A percentile compares a stretch with the other conserved stretches of the same genome.
Evolutionary conservation across 2,113 vertebrate genomes (phyloP).

Genomic region (Poeciliopsis turrubarensis): DNA sequence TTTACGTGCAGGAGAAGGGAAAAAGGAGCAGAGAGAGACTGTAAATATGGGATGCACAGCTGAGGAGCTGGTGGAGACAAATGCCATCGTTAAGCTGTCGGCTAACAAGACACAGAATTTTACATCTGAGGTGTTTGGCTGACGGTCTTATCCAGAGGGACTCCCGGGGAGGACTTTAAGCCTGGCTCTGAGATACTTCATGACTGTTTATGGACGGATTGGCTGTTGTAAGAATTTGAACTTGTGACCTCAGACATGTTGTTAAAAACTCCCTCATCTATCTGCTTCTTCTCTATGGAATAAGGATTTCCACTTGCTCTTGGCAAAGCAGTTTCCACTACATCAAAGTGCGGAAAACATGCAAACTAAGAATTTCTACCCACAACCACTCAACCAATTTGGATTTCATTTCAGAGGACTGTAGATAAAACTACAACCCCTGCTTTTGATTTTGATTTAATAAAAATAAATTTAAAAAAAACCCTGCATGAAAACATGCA

Average conservation of each 20-base stretch:
- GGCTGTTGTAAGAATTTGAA: constrained; percentile 39
- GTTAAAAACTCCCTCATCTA: constrained; percentile 9
- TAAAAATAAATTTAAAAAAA: too few relatives aligned
- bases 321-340: not conserved
- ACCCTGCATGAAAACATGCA: too few relatives aligned
- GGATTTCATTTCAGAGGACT: not conserved
- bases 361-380: not conserved
- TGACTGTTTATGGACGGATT: constrained; percentile 37
- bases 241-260: constrained; percentile 25
- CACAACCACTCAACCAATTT: not conserved
- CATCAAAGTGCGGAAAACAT: too few relatives aligned
- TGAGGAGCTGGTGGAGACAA: constrained; percentile 33
- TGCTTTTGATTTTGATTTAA: too few relatives aligned
- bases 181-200: constrained; percentile 18
- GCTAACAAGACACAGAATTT: constrained; percentile 44
- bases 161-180: constrained; percentile 12
- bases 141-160: constrained; percentile 22
- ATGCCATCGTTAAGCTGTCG: constrained; percentile 34
- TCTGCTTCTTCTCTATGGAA: not conserved
- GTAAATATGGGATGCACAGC: constrained; percentile 8
- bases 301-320: not conserved
- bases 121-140: constrained; percentile 32
- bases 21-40: not conserved
- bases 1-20: constrained; percentile 1
- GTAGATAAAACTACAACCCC: too few relatives aligned